Evolutionary conservation across 2,113 vertebrate genomes (phyloP), one percentile per base, ranked within the genome.

Genomic region (Gymnorhina tibicen): DNA sequence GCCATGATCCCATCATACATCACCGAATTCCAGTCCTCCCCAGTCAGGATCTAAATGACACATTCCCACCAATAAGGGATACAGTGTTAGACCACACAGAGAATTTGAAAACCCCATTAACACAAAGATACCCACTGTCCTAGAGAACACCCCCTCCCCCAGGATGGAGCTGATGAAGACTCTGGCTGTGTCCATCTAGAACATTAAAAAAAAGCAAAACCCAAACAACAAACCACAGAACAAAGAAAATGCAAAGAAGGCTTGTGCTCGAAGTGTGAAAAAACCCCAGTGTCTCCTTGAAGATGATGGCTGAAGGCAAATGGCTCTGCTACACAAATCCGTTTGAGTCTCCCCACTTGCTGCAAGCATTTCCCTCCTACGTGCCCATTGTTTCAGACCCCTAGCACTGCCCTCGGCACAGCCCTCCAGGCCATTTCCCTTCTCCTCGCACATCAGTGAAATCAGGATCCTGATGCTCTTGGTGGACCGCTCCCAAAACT

Each of bases 1-100:
- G 99, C 99, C 99, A 99, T 99, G 97, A 99, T 99, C 86, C 99
- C 99, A 97, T 99, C 99, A 97, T 99, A 99, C 99, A 99, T 99
- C 96, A 99, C 99, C 82, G 99, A 99, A 98, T 99, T 99, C 99
- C 99, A 99, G 98, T 99, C 99, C 98, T 99, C 99, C 97, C 99
- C 99, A 92, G 99, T 99, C 95, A 99, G 98, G 98, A 99, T 99
- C 99, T 99, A 97, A 92, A 95, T 97, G 97, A 98, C 96, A 98
- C 97, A 98, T 98, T 97, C 98, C 98, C 98, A 96, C 98, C 98
- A 98, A 98, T 96, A 97, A 97, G 97, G 97, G 97, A 98, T 93
- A 98, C 96, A 98, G 96, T 42, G 98, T 98, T 98, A 98, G 98
- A 98, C 95, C 96, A 97, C 68, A 97, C 67, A 98, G 94, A 97